Percentiles rank a stretch among this genome's conserved stretches.
Evolutionary conservation across 2,113 vertebrate genomes (phyloP).

Genomic region (Agelaius tricolor): DNA sequence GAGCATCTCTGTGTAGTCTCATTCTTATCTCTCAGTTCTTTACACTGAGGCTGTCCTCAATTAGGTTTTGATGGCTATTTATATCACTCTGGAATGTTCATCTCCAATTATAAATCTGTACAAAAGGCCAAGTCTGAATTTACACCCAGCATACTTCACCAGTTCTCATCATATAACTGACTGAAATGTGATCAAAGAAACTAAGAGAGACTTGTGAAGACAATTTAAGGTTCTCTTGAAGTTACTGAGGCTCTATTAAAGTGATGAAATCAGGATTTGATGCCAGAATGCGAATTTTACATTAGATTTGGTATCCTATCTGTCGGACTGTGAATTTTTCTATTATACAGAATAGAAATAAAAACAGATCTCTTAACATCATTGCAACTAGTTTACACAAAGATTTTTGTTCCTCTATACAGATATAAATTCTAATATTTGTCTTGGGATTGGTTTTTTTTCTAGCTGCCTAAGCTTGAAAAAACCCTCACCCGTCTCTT

Average conservation of each 20-base stretch:
- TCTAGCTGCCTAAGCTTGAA: not conserved
- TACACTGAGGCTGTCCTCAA: constrained; percentile 4
- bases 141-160: not conserved
- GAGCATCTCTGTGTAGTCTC: constrained; percentile 22
- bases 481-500: rapidly evolving
- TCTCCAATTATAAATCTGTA: constrained; percentile 48
- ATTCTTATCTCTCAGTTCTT: constrained; percentile 19
- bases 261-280: not conserved
- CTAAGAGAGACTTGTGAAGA: not conserved
- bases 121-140: constrained; percentile 35
- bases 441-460: not conserved
- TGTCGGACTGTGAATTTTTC: not conserved
- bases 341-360: not conserved
- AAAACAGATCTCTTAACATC: not conserved
- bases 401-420: not conserved
- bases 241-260: not conserved
- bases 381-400: not conserved
- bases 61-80: constrained; percentile 34
- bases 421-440: not conserved
- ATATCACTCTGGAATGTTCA: constrained; percentile 1
- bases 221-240: not conserved
- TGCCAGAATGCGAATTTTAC: not conserved
- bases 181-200: constrained; percentile 11
- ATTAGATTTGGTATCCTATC: not conserved
- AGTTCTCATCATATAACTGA: not conserved